Conservation (phyloP, 1,140 invertebrate species). For the Odontomachus brunneus region DNA sequence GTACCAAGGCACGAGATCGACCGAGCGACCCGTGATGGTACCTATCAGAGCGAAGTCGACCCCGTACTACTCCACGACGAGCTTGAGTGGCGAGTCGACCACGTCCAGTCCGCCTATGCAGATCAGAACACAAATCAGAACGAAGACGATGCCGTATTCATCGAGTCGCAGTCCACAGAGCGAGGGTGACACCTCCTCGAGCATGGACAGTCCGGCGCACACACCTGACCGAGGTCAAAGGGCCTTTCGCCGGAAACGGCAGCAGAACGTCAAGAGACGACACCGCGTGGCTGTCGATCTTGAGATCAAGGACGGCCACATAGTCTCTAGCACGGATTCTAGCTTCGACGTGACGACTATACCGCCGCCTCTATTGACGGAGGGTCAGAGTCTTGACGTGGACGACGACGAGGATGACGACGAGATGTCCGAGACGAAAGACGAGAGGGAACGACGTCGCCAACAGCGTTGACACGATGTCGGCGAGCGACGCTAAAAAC, state of each 20-base stretch:
- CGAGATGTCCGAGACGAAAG: constrained; percentile 61
- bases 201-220: constrained; percentile 84
- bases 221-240: constrained; percentile 82
- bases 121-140: constrained; percentile 82
- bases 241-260: constrained; percentile 81
- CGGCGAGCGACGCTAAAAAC: constrained; percentile 1
- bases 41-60: constrained; percentile 82
- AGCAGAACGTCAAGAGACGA: constrained; percentile 79
- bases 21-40: constrained; percentile 81
- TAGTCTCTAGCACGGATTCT: constrained; percentile 87
- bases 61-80: constrained; percentile 84
- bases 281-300: constrained; percentile 83
- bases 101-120: constrained; percentile 84
- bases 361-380: constrained; percentile 88
- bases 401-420: constrained; percentile 85
- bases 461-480: constrained; percentile 64
- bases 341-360: constrained; percentile 89
- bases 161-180: constrained; percentile 82
- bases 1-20: constrained; percentile 80
- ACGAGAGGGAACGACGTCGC: constrained; percentile 51
- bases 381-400: constrained; percentile 85
- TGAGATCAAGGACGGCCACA: constrained; percentile 83
- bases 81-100: constrained; percentile 84
- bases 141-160: constrained; percentile 83
- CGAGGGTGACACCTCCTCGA: constrained; percentile 84